phyloP scores from a whole-genome alignment of 1,140 invertebrate species.

The Drosophila sulfurigaster region DNA sequence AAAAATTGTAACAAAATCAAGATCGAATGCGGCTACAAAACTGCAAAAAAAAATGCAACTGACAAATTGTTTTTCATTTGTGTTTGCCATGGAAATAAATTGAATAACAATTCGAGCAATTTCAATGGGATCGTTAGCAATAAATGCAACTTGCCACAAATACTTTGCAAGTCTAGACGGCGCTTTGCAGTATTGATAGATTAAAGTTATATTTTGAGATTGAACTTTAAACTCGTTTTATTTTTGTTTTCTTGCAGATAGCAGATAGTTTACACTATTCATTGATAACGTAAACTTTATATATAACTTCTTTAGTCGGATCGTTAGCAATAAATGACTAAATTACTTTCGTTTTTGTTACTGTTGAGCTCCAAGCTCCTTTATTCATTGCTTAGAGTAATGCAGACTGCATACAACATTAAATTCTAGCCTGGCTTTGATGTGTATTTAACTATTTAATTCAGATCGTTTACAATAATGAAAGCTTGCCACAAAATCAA shows the following conservation, averaged over 20 bases:
- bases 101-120: conserved; percentile 16
- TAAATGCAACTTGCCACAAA: conserved; percentile 2
- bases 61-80: conserved; percentile 44
- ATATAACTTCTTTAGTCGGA: too few relatives aligned
- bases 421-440: too few relatives aligned
- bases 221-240: not conserved
- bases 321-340: too few relatives aligned
- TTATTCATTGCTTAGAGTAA: too few relatives aligned
- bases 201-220: not conserved
- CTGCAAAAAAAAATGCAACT: not conserved
- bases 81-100: conserved; percentile 15
- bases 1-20: conserved; percentile 23
- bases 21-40: not conserved
- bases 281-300: too few relatives aligned
- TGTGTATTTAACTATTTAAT: too few relatives aligned
- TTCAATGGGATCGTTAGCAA: conserved; percentile 11
- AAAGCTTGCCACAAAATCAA: too few relatives aligned
- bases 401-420: too few relatives aligned
- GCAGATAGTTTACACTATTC: not conserved
- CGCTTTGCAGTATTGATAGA: not conserved
- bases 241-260: not conserved
- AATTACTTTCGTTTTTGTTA: too few relatives aligned
- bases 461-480: too few relatives aligned
- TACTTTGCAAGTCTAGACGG: not conserved
- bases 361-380: too few relatives aligned